Base-by-base conservation (phyloP, 1,140 invertebrate species). In the Drosophila eugracilis region DNA sequence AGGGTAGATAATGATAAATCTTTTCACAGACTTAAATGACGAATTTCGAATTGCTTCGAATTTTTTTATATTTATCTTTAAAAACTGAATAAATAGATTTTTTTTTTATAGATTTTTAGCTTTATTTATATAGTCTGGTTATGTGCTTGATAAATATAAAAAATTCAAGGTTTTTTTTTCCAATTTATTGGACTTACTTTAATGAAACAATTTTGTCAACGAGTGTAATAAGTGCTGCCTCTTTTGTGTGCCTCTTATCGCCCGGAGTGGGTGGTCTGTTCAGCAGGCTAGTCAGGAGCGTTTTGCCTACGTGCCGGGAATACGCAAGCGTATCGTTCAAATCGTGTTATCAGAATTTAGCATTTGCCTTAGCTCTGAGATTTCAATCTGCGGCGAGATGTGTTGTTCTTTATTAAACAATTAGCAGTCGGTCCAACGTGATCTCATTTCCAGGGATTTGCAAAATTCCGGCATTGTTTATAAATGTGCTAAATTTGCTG, bases 341-440 rank as follows among this genome's bases (percentile, higher is more conserved):
- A 44, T 67, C 65, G 48, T 45, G 42, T 73, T 58, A 58, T 79
- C 83, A 63, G 52, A 37, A 47, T 60, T 70, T 49, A 58, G 22
- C 45, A 42, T 22, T 44, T 37, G 28, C 45, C 28, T 60, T 30
- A 44, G 22, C 36, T 32, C 36, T 19, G 41, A 57, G 63, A 75
- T 75, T 71, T 71, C 45, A 63, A 75, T 55, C 72, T 80, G 28
- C 19, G 14, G 28, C 28, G 49, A 21, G 62, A 39, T 45, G 22
- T 77, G 53, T 73, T 86, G 44, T 73, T 85, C 66, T 86, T 80
- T 76, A 74, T 77, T 42, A 77, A 81, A 81, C 73, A 85, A 85
- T 86, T 74, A 80, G 67, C 60, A 65, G 57, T 69, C 39, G 14
- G 15, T 26, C 24, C 32, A 50, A 57, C 75, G 69, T 83, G 71